Conservation (phyloP, 2,888 invertebrate genomes). For the Xestoiulus laeticollis region DNA sequence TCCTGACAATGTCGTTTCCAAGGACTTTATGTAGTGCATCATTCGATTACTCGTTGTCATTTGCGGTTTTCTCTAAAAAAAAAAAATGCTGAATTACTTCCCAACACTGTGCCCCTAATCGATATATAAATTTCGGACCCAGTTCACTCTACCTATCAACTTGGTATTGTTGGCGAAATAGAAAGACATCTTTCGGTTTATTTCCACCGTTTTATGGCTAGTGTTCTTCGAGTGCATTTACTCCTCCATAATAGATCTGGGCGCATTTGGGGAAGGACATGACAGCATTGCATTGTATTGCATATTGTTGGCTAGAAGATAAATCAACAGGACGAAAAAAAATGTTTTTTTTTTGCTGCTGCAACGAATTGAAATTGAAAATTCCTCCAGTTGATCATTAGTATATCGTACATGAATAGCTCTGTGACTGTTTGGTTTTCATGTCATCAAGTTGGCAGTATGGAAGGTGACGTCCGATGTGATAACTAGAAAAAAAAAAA, state of each 20-base stretch:
- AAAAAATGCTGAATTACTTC: conserved; percentile 22
- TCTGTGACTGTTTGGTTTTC: not conserved
- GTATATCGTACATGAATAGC: not conserved
- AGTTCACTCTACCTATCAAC: conserved; percentile 10
- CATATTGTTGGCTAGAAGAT: not conserved
- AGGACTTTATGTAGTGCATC: conserved; percentile 35
- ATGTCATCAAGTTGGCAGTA: not conserved
- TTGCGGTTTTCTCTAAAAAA: not conserved
- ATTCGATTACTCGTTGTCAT: conserved; percentile 16
- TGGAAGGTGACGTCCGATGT: not conserved
- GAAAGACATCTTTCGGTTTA: conserved; percentile 23
- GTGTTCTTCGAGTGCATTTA: not conserved
- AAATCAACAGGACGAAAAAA: not conserved
- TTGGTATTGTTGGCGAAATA: not conserved
- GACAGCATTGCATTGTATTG: conserved; percentile 7
- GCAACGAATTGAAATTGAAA: not conserved
- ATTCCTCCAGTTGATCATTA: not conserved
- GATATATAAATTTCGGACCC: conserved; percentile 7
- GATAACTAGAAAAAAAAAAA: not conserved
- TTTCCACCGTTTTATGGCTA: not conserved
- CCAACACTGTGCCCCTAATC: not conserved
- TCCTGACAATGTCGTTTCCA: not conserved
- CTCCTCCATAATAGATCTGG: not conserved
- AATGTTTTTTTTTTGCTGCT: not conserved
- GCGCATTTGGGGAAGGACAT: not conserved